These are phyloP conservation scores for Beris morrisii DNA, from an alignment of 2,888 invertebrate species.

Conservation along the genomic window DNA sequence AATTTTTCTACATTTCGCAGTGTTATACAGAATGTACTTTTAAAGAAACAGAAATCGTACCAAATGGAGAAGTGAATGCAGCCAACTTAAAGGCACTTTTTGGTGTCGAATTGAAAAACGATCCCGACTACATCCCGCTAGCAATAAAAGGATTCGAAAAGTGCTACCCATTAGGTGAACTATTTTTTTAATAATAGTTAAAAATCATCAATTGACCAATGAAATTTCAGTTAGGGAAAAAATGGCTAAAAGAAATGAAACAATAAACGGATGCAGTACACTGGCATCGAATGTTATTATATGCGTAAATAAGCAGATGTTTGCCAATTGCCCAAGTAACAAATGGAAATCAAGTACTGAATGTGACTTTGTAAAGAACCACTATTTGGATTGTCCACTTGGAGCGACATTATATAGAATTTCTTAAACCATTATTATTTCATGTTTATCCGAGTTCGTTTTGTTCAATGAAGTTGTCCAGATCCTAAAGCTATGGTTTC, in stretches of 20 bases:
- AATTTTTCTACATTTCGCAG: background rate
- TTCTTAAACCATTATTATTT: no score
- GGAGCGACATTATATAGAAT: no score
- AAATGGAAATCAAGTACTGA: background rate
- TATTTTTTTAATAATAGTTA: background rate
- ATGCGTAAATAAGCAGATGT: conserved; percentile 4
- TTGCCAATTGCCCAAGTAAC: conserved; percentile 11
- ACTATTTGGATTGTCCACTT: conserved; percentile 12
- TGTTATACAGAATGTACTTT: conserved; percentile 11
- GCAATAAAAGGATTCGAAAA: conserved; percentile 9
- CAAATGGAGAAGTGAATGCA: conserved; percentile 4
- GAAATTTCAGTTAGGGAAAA: conserved; percentile 1
- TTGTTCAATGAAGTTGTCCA: no score
- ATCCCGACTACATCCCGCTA: conserved; percentile 21
- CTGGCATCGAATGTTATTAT: background rate
- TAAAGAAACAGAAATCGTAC: background rate
- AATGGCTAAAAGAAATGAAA: background rate
- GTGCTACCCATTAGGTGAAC: conserved; percentile 15
- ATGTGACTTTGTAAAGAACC: conserved; percentile 2
- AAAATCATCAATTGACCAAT: no score
- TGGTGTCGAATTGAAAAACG: conserved; percentile 11
- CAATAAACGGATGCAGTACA: background rate
- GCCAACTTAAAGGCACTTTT: conserved; percentile 10
- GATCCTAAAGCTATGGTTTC: no score
- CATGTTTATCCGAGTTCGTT: no score